Conservation (phyloP, 2,797 vertebrate species). For the Enteromius unitaeniatus region DNA sequence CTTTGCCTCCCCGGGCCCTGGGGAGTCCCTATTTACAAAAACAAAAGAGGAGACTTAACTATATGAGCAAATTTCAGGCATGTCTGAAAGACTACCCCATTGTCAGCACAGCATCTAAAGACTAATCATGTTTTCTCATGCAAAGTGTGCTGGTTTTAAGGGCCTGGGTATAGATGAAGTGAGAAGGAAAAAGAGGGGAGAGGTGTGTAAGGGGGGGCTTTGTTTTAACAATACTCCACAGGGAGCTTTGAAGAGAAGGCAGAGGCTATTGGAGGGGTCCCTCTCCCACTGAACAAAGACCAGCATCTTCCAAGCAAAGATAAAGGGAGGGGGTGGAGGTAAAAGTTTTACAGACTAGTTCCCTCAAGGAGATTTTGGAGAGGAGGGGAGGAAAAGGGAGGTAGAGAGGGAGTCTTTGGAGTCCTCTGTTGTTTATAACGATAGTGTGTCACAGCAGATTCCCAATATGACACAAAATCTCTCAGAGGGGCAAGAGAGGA, state of each 20-base stretch:
- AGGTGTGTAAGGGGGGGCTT: constrained; percentile 63
- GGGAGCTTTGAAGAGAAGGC: constrained; percentile 69
- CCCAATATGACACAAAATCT: constrained; percentile 1
- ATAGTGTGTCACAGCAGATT: constrained; percentile 10
- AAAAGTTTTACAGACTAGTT: constrained; percentile 74
- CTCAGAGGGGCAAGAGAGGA: constrained; percentile 23
- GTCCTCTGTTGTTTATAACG: constrained; percentile 16
- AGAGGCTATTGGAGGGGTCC: constrained; percentile 57
- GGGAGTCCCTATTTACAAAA: constrained; percentile 74
- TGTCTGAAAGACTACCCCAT: constrained; percentile 73
- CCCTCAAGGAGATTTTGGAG: constrained; percentile 68
- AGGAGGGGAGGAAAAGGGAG: constrained; percentile 43
- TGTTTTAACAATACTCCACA: constrained; percentile 84
- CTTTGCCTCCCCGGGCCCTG: constrained; percentile 64
- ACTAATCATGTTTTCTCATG: constrained; percentile 86
- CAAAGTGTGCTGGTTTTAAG: constrained; percentile 82
- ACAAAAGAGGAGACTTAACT: constrained; percentile 74
- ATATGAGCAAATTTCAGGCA: constrained; percentile 76
- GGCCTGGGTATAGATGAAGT: constrained; percentile 62
- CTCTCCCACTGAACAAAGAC: constrained; percentile 79
- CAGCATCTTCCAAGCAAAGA: constrained; percentile 78
- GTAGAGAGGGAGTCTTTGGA: constrained; percentile 57
- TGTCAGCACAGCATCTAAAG: constrained; percentile 80
- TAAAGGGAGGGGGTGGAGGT: constrained; percentile 54
- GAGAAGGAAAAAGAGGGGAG: constrained; percentile 57